Conservation (phyloP, 2,113 vertebrate genomes). For the Canis aureus region DNA sequence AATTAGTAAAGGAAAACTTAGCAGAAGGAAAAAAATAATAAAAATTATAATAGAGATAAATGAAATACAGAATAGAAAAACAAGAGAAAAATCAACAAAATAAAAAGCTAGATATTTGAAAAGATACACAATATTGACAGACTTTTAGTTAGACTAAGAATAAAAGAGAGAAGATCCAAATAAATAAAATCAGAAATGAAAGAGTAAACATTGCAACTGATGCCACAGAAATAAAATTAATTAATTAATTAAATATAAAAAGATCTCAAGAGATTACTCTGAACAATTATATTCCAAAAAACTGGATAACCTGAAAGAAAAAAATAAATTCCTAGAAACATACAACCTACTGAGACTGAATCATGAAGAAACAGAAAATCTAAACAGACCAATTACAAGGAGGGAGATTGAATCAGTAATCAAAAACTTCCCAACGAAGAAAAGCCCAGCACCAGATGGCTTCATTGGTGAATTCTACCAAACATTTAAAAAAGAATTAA, state of each 20-base stretch:
- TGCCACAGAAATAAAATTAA: background rate
- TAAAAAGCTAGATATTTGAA: background rate
- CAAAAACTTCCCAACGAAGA: background rate
- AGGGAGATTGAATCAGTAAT: background rate
- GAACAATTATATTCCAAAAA: background rate
- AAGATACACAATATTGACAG: background rate
- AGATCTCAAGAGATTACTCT: background rate
- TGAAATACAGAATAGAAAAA: background rate
- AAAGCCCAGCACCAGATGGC: background rate
- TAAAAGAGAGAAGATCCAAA: background rate
- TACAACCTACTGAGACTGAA: background rate
- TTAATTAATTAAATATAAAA: background rate
- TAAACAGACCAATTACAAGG: background rate
- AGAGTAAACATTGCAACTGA: background rate
- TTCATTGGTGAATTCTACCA: background rate
- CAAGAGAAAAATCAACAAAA: background rate
- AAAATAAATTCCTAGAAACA: background rate
- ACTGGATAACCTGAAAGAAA: background rate
- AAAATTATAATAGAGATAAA: background rate
- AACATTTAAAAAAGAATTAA: background rate
- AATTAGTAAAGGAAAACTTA: background rate
- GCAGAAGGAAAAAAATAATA: background rate
- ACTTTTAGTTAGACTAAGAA: background rate
- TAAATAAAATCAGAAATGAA: background rate
- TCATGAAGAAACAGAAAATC: background rate